Base-by-base conservation (phyloP, 2,113 vertebrate species). In the Vulpes ferrilata region DNA sequence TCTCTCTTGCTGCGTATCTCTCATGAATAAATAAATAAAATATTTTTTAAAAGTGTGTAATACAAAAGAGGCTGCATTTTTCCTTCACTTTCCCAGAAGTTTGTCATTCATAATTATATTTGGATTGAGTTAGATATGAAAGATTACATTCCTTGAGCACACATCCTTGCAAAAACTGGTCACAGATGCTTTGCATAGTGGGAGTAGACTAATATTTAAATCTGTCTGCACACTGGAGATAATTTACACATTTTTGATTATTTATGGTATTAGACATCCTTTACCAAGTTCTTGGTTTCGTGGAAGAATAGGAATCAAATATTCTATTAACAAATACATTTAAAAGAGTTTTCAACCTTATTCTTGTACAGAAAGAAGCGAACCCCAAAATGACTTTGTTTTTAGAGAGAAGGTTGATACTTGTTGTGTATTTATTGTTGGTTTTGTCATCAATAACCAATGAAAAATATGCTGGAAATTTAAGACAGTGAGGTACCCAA, bases 121-220 rank as follows among this genome's bases (percentile, higher is more conserved):
- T 92, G 38, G 67, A 80, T 83, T 96, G 48, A 93, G 64, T 92
- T 97, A 87, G 96, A 78, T 83, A 93, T 95, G 87, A 86, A 95
- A 62, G 60, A 92, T 69, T 60, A 64, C 69, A 76, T 64, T 76
- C 84, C 80, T 86, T 71, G 38, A 67, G 53, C 57, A 81, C 79
- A 80, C n/a, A 73, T 48, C 67, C 48, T 83, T 80, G 59, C 12
- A 48, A 76, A 85, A 82, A 65, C 32, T 17, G n/a, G 85, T 59
- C 76, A 38, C 7, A 91, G 43, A 51, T 48, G n/a, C 35, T 73
- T 35, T 59, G 11, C 85, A 79, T 7, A 67, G 85, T 23, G 38
- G 51, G 78, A 53, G n/a, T 19, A 62, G 84, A 78, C 51, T 83
- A 88, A 83, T 83, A 82, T 86, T 83, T 74, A 80, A 64, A 78